phyloP scores from a whole-genome alignment of 2,888 invertebrate species.

The Mermis nigrescens region DNA sequence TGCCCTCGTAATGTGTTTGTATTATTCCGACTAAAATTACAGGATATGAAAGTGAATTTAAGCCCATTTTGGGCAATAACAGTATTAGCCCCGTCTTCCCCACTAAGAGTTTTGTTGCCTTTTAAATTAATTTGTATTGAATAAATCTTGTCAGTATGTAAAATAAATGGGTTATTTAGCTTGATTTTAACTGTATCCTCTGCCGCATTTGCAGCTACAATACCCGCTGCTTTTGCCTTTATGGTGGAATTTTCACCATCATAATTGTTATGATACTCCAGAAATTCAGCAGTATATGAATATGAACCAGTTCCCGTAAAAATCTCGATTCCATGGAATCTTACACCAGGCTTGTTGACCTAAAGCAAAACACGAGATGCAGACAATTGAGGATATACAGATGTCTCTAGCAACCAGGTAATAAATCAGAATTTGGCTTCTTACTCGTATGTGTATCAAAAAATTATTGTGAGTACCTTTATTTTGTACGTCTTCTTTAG shows the following conservation, averaged over 20 bases:
- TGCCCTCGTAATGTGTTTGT: slow-evolving; percentile 83
- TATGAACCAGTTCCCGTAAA: slow-evolving; percentile 72
- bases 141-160: slow-evolving; percentile 45
- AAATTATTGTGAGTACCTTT: background rate
- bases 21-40: slow-evolving; percentile 84
- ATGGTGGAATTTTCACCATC: slow-evolving; percentile 14
- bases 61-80: slow-evolving; percentile 82
- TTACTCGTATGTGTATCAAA: background rate
- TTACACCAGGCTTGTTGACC: slow-evolving; percentile 70
- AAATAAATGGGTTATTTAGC: slow-evolving; percentile 57
- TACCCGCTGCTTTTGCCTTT: slow-evolving; percentile 2
- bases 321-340: slow-evolving; percentile 67
- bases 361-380: slow-evolving; percentile 2
- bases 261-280: slow-evolving; percentile 38
- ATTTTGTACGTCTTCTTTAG: too few relatives aligned
- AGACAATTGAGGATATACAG: background rate
- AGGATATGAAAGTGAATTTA: slow-evolving; percentile 68
- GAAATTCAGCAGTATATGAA: slow-evolving; percentile 70
- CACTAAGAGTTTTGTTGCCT: slow-evolving; percentile 81
- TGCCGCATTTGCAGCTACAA: slow-evolving; percentile 56
- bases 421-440: background rate
- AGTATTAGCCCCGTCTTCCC: slow-evolving; percentile 68
- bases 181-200: slow-evolving; percentile 71
- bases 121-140: slow-evolving; percentile 52
- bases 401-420: background rate